These are phyloP conservation scores for Euplexia lucipara DNA, from an alignment of 2,888 invertebrate genomes.

Conservation along the genomic window DNA sequence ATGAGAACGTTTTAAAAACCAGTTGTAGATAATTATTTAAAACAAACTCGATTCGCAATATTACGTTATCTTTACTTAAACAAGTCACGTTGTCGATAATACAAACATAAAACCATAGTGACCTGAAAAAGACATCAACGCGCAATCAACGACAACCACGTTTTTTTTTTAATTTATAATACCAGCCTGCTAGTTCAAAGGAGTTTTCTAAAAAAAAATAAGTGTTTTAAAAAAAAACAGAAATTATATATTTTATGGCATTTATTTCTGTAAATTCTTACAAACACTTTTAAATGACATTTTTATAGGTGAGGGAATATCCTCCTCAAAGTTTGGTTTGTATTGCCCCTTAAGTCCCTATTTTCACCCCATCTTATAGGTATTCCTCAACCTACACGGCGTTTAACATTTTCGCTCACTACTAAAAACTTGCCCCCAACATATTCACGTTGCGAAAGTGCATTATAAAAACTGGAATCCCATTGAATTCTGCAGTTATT, in stretches of 20 bases:
- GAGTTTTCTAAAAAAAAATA: no score
- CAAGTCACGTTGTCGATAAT: not conserved
- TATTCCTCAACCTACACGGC: not conserved
- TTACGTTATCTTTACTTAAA: not conserved
- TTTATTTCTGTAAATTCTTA: no score
- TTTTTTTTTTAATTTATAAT: no score
- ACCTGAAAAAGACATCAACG: constrained; percentile 18
- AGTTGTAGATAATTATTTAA: not conserved
- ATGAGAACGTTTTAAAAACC: not conserved
- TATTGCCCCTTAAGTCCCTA: no score
- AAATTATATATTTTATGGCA: no score
- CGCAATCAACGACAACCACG: not conserved
- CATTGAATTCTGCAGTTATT: constrained; percentile 56
- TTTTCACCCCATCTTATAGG: no score
- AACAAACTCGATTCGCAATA: not conserved
- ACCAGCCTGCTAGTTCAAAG: no score
- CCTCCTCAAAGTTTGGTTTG: no score
- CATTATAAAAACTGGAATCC: constrained; percentile 54
- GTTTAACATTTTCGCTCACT: constrained; percentile 6
- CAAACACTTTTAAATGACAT: no score
- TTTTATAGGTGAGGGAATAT: no score
- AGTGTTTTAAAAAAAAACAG: no score
- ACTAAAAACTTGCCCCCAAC: constrained; percentile 1
- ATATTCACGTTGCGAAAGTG: constrained; percentile 51
- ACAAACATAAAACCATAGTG: not conserved